phyloP scores from a whole-genome alignment of 1,140 invertebrate species.

The Agrilus planipennis region DNA sequence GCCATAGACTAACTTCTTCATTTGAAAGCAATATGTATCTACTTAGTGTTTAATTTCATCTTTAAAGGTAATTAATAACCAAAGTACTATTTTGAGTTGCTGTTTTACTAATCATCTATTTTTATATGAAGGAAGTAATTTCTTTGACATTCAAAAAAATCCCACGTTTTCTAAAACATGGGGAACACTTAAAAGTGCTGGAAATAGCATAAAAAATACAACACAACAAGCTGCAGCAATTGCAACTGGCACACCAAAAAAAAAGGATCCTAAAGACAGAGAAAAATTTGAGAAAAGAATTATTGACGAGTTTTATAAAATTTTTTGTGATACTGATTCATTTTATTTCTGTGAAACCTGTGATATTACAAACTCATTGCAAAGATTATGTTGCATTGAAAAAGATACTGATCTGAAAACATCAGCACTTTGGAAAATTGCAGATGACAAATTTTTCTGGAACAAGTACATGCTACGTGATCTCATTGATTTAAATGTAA shows the following conservation, averaged over 20 bases:
- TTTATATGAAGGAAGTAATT: conserved; percentile 6
- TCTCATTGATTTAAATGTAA: conserved; percentile 63
- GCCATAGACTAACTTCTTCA: no score
- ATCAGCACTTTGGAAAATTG: conserved; percentile 51
- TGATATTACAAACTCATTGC: conserved; percentile 79
- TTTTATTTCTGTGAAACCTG: conserved; percentile 83
- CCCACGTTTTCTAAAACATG: conserved; percentile 65
- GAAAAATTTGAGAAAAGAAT: conserved; percentile 70
- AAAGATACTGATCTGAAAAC: conserved; percentile 21
- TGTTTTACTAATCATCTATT: no score
- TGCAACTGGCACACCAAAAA: conserved; percentile 46
- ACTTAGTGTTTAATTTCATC: no score
- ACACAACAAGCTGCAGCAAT: conserved; percentile 71
- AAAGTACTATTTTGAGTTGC: no score
- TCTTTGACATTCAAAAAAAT: conserved; percentile 41
- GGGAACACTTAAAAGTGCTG: conserved; percentile 80
- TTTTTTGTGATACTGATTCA: conserved; percentile 90
- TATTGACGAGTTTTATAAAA: conserved; percentile 78
- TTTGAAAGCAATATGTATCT: no score
- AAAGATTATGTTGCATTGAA: conserved; percentile 52
- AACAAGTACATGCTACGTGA: conserved; percentile 86
- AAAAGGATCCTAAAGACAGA: conserved; percentile 50
- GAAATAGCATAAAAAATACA: conserved; percentile 80
- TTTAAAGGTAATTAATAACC: no score
- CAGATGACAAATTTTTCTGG: conserved; percentile 94